phyloP scores from a whole-genome alignment of 2,797 vertebrate species.

The Sphaeramia orbicularis region DNA sequence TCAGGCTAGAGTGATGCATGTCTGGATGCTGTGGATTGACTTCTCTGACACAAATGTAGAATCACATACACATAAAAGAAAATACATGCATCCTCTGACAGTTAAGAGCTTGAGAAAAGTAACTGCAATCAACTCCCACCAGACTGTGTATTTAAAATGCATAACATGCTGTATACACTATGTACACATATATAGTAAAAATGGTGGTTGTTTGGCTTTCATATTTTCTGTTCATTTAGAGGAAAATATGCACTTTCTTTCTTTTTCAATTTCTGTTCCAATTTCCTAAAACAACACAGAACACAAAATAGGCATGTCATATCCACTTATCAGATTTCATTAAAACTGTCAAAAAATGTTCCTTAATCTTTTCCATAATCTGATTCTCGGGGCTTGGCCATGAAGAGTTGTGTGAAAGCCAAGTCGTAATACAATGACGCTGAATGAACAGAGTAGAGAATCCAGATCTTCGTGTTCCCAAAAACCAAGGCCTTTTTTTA shows the following conservation, averaged over 20 bases:
- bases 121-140: slow-evolving; percentile 27
- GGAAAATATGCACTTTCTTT: background rate
- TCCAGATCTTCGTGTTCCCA: slow-evolving; percentile 64
- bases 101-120: slow-evolving; percentile 18
- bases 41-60: slow-evolving; percentile 26
- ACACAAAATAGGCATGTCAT: slow-evolving; percentile 61
- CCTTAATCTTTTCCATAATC: slow-evolving; percentile 73
- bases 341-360: slow-evolving; percentile 63
- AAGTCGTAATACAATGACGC: slow-evolving; percentile 61
- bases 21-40: slow-evolving; percentile 41
- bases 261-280: slow-evolving; percentile 39
- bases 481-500: slow-evolving; percentile 54
- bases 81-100: slow-evolving; percentile 27
- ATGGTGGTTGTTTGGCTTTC: background rate
- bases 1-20: slow-evolving; percentile 52
- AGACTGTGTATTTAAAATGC: slow-evolving; percentile 5
- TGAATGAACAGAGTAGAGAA: slow-evolving; percentile 45
- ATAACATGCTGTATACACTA: too few relatives aligned
- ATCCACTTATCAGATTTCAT: slow-evolving; percentile 74
- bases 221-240: slow-evolving; percentile 22
- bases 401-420: slow-evolving; percentile 58
- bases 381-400: slow-evolving; percentile 63
- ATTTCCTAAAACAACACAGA: slow-evolving; percentile 33
- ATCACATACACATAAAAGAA: slow-evolving; percentile 22
- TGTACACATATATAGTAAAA: background rate